phyloP scores from a whole-genome alignment of 2,888 invertebrate species.

The Ditylenchus weischeri region DNA sequence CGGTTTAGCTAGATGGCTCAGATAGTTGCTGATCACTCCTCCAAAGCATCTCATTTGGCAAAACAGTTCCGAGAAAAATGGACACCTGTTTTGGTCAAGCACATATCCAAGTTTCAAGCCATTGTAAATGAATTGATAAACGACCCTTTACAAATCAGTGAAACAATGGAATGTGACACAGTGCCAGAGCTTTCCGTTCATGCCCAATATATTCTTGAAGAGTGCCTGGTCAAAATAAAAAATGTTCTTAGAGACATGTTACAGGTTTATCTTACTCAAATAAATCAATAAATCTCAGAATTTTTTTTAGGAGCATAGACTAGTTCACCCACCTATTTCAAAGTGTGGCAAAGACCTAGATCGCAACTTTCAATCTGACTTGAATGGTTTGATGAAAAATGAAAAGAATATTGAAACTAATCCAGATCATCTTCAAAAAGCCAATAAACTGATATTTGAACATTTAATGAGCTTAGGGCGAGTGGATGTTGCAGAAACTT shows the following conservation, averaged over 20 bases:
- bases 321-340: slow-evolving; percentile 75
- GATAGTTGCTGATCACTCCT: slow-evolving; percentile 3
- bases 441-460: slow-evolving; percentile 38
- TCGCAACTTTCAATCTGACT: slow-evolving; percentile 40
- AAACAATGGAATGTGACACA: slow-evolving; percentile 10
- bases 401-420: slow-evolving; percentile 43
- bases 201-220: slow-evolving; percentile 40
- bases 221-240: slow-evolving; percentile 30
- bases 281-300: neutral
- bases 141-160: slow-evolving; percentile 22
- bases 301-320: slow-evolving; percentile 18
- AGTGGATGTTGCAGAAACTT: slow-evolving; percentile 34
- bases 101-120: slow-evolving; percentile 25
- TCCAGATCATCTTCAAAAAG: slow-evolving; percentile 24
- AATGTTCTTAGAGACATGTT: slow-evolving; percentile 28
- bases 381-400: slow-evolving; percentile 33
- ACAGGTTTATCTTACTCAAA: slow-evolving; percentile 7
- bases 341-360: slow-evolving; percentile 95
- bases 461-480: slow-evolving; percentile 40
- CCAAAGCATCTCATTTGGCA: neutral
- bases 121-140: slow-evolving; percentile 32
- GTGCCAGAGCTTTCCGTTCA: slow-evolving; percentile 37
- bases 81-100: slow-evolving; percentile 28
- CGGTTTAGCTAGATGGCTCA: slow-evolving; percentile 5
- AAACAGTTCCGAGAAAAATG: slow-evolving; percentile 23